Conservation (phyloP, 2,797 vertebrate species). For the Phalloptychus januarius region DNA sequence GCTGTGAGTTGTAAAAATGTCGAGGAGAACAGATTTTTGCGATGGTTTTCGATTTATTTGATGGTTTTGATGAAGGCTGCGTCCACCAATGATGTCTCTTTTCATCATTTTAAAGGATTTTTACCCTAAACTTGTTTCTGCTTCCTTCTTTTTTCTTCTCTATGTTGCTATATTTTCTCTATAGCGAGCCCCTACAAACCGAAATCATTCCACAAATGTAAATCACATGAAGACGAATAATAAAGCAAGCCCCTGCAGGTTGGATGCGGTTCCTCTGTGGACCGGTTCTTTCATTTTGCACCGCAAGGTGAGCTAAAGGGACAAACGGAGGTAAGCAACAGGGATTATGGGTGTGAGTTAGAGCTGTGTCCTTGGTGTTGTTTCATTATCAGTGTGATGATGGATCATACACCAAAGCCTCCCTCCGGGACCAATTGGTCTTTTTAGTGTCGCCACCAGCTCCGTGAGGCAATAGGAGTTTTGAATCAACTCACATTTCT, state of each 20-base stretch:
- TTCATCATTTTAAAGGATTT: neutral
- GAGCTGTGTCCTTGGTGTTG: constrained; percentile 37
- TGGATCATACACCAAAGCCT: constrained; percentile 38
- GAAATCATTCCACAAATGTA: constrained; percentile 12
- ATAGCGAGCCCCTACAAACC: constrained; percentile 39
- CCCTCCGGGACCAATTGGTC: constrained; percentile 25
- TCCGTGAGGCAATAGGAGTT: neutral
- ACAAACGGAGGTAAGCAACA: constrained; percentile 22
- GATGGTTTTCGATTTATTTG: neutral
- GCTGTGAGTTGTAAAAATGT: neutral
- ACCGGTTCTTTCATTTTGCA: constrained; percentile 40
- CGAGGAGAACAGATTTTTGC: neutral
- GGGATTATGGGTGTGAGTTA: constrained; percentile 2
- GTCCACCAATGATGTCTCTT: neutral
- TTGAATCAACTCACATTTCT: constrained; percentile 7
- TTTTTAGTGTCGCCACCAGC: constrained; percentile 13
- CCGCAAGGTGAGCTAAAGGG: constrained; percentile 12
- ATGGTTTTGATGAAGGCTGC: neutral
- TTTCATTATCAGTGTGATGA: constrained; percentile 59
- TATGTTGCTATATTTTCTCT: constrained; percentile 26
- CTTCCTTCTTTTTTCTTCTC: constrained; percentile 10
- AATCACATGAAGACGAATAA: constrained; percentile 34
- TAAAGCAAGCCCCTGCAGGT: constrained; percentile 25
- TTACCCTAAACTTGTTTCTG: constrained; percentile 8
- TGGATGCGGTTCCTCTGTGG: constrained; percentile 18